Conservation (phyloP, 2,888 invertebrate genomes). For the Pogonocherus hispidulus region DNA sequence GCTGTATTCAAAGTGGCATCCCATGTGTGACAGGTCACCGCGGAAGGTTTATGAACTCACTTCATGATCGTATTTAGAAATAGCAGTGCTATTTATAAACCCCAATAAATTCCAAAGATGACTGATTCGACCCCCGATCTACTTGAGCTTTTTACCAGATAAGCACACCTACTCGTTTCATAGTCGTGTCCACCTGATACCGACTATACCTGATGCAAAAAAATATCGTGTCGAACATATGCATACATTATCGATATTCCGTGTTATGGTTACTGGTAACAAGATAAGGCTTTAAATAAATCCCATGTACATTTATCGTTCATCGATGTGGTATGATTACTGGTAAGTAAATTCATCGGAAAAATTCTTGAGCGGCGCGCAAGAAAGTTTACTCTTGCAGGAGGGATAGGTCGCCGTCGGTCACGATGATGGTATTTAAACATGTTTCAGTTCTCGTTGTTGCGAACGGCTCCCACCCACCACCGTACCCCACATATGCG, state of each 20-base stretch:
- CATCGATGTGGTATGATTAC: background rate
- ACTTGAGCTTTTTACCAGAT: too few relatives aligned
- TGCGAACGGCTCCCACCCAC: constrained; percentile 16
- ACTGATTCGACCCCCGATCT: too few relatives aligned
- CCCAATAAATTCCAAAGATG: too few relatives aligned
- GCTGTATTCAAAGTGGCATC: too few relatives aligned
- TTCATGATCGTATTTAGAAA: too few relatives aligned
- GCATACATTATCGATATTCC: background rate
- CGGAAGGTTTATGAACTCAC: too few relatives aligned
- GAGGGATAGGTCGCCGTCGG: constrained; percentile 12
- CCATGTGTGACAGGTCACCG: too few relatives aligned
- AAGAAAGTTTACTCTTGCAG: constrained; percentile 3
- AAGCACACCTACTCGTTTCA: too few relatives aligned
- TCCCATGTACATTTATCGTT: background rate
- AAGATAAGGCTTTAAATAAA: background rate
- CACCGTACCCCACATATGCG: constrained; percentile 18
- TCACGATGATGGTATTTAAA: constrained; percentile 30
- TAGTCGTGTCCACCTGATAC: too few relatives aligned
- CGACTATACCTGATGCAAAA: background rate
- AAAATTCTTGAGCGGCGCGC: constrained; percentile 3
- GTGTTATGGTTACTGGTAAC: background rate
- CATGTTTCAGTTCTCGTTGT: constrained; percentile 22
- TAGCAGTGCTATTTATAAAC: too few relatives aligned
- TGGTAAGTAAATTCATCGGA: background rate
- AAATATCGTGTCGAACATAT: background rate